Base-by-base conservation (phyloP, 2,113 vertebrate species). In the Apteryx owenii region DNA sequence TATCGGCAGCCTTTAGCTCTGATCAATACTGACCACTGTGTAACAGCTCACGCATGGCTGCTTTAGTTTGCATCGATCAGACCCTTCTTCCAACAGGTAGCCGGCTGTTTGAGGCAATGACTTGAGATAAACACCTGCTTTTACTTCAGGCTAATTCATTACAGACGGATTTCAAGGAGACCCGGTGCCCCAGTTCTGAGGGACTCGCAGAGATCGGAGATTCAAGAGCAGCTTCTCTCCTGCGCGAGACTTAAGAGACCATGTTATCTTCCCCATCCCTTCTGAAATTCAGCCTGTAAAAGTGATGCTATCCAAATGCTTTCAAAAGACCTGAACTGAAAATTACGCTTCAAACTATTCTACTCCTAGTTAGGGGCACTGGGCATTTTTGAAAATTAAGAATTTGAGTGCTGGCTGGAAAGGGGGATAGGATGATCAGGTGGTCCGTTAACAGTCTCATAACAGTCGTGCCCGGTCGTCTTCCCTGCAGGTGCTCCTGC, bases 21-120 rank as follows among this genome's bases (percentile, higher is more conserved):
- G 99, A 99, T 99, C 99, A 98, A 99, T 99, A 99, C 96, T 98
- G 95, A 97, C 96, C 94, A 96, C 98, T 98, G 99, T 98, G 98
- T 98, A 99, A 98, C 98, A 97, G 98, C 98, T 98, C 98, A 97
- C 20, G 98, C 98, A 94, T 96, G 96, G 98, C 98, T 98, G 98
- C 97, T 97, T 81, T 36, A 75, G 89, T 98, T 95, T 94, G 97
- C 99, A 99, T 99, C 99, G 98, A 99, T 99, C 98, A 98, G 90
- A 73, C 91, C 96, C 97, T 94, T 98, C 98, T 98, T 99, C 98
- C 98, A 98, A 98, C 99, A 99, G 98, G 99, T 99, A 98, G 97
- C 96, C 50, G 40, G 95, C 97, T 91, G 70, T 93, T 93, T 58
- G 86, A 98, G 97, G 95, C 97, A 97, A 95, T 62, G 46, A 36